Base-by-base conservation (phyloP, 2,888 invertebrate genomes). In the Helobdella robusta region DNA sequence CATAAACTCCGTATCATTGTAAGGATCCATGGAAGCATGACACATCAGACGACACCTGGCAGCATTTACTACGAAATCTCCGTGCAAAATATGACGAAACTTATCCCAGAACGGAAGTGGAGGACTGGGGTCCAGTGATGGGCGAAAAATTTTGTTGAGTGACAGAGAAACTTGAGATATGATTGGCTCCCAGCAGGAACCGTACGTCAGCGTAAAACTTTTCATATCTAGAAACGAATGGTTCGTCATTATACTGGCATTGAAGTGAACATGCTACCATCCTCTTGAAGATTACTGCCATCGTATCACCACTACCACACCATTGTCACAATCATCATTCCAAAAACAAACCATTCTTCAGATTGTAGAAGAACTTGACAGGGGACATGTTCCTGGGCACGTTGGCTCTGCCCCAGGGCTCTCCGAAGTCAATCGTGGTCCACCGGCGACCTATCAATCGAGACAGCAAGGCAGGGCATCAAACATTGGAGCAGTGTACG, bases 131-230 rank as follows among this genome's bases (percentile, higher is more conserved):
- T 79, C 79, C 25, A 75, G 71, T 0, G 94, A 92, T 0, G 82
- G 82, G 58, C 78, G 77, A 70, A 80, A 82, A 69, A 84, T 78
- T 20, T 78, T 73, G 70, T 93, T 92, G 79, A 92, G 89, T 69
- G 87, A 87, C 82, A 89, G 81, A 76, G 89, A 90, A 80, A 89
- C 89, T 75, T 91, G 89, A 0, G 92, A 89, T 66, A 92, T 86
- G 20, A 91, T 91, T 0, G 98, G 95, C 76, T 98, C 98, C 98
- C 98, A 98, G 79, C 97, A 97, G 0, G 97, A 94, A 0, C 98
- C 98, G 77, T 98, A 97, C 0, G 95, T 93, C 77, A 93, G 89
- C 75, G 88, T 88, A 76, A 86, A 89, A 71, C 87, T 86, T 63
- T 89, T 87, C 73, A 92, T 86, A 78, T 93, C 92, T 77, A 70